Percentiles rank a stretch among this genome's conserved stretches.
Conservation (phyloP, 2,888 invertebrate species). For the Conus canariensis region DNA sequence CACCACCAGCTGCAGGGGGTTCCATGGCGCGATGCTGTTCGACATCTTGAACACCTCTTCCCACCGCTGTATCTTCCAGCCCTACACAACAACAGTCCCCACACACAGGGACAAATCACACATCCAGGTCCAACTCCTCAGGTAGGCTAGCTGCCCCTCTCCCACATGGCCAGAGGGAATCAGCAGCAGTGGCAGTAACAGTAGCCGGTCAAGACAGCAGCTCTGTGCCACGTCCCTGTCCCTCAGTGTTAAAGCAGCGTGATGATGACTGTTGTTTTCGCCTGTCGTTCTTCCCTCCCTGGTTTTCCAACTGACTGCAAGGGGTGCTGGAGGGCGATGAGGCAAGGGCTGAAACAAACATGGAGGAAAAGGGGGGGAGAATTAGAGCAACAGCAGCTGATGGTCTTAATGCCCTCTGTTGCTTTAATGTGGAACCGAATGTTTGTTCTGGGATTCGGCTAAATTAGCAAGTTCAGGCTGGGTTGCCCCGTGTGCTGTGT, state of each 20-base stretch:
- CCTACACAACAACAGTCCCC: not conserved
- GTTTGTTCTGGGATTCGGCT: too few relatives aligned
- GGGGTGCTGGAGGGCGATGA: not conserved
- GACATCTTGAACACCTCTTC: conserved; percentile 37
- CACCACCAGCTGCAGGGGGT: conserved; percentile 67
- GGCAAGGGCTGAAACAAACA: not conserved
- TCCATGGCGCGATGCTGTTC: conserved; percentile 66
- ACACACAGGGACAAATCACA: not conserved
- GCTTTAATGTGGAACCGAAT: not conserved
- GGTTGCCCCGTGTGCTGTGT: not conserved
- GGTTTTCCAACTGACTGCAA: not conserved
- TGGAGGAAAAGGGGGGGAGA: too few relatives aligned
- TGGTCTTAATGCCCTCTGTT: not conserved
- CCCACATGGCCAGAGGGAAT: not conserved
- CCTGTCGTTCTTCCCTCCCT: not conserved
- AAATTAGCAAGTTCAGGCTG: not conserved
- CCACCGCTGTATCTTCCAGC: not conserved
- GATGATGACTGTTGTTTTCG: not conserved
- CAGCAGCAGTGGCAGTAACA: too few relatives aligned
- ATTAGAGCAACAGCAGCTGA: too few relatives aligned
- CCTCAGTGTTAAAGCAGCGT: not conserved
- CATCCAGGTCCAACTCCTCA: not conserved
- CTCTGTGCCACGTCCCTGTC: too few relatives aligned
- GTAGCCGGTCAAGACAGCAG: too few relatives aligned
- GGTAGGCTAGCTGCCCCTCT: not conserved